A percentile compares a stretch with the other conserved stretches of the same genome.
Evolutionary conservation across 2,113 vertebrate species (phyloP).

Genomic region (Nothobranchius kuhntae): DNA sequence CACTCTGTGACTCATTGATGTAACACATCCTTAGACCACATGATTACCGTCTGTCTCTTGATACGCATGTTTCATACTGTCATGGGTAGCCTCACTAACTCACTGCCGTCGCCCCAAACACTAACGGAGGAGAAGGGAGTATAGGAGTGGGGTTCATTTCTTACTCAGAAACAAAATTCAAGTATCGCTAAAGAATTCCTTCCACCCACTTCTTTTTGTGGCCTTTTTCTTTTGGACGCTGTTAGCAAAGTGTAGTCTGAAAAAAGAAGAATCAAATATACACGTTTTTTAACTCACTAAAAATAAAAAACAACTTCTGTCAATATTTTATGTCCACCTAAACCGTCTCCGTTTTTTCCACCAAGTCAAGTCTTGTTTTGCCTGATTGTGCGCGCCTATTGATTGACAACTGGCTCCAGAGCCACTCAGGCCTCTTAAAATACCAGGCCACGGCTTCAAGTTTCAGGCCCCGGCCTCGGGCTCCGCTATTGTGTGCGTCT

Average conservation of each 20-base stretch:
- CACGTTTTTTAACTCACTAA: conserved; percentile 34
- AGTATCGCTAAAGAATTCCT: conserved; percentile 48
- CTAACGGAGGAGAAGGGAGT: conserved; percentile 35
- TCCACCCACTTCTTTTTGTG: not conserved
- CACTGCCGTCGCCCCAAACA: conserved; percentile 29
- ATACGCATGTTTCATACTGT: not conserved
- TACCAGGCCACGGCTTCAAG: conserved; percentile 80
- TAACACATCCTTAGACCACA: conserved; percentile 26
- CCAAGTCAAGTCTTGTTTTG: conserved; percentile 58
- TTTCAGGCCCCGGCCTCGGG: conserved; percentile 82
- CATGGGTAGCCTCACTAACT: conserved; percentile 42
- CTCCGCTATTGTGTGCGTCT: conserved; percentile 79
- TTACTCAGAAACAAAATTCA: conserved; percentile 59
- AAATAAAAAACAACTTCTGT: conserved; percentile 60
- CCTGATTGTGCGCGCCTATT: conserved; percentile 80
- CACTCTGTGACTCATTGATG: conserved; percentile 22
- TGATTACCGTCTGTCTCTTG: conserved; percentile 42
- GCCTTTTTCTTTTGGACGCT: no score
- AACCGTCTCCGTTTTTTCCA: conserved; percentile 54
- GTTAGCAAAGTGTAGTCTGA: not conserved
- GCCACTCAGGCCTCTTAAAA: conserved; percentile 86
- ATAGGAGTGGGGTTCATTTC: conserved; percentile 36
- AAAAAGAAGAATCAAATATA: conserved; percentile 15
- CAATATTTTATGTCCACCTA: conserved; percentile 71
- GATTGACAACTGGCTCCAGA: conserved; percentile 88